Conservation (phyloP, 2,113 vertebrate species). For the Corythornis madagascariensis region DNA sequence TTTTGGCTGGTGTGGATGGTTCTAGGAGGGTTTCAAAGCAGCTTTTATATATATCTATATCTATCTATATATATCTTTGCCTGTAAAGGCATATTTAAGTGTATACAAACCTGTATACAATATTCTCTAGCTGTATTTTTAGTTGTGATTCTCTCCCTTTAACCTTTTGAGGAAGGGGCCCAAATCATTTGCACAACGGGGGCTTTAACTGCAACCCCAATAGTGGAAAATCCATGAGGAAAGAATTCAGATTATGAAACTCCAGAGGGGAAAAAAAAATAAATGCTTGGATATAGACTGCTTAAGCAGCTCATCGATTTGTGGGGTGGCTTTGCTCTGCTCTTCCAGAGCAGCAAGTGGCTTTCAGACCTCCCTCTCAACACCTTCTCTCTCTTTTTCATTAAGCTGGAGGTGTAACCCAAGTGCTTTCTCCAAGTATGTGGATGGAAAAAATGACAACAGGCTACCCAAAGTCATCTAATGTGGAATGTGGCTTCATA, state of each 20-base stretch:
- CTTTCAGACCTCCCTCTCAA: neutral
- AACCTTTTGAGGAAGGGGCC: neutral
- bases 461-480: neutral
- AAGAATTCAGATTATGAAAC: constrained; percentile 24
- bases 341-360: neutral
- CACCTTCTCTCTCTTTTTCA: neutral
- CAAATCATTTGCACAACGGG: neutral
- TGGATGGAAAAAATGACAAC: neutral
- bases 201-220: neutral
- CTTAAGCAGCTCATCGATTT: neutral
- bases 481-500: rapidly evolving
- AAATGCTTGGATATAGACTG: neutral
- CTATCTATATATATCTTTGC: neutral
- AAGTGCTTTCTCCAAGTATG: neutral
- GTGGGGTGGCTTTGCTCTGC: neutral
- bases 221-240: constrained; percentile 48
- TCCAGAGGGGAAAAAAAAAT: neutral
- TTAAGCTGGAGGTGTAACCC: neutral
- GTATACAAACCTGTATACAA: neutral
- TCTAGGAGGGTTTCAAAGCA: neutral
- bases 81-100: neutral
- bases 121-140: neutral
- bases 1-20: neutral
- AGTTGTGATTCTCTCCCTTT: neutral
- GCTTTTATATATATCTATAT: too few species aligned